Percentiles rank a stretch among this genome's conserved stretches.
Conservation (phyloP, 2,888 invertebrate species). For the Leptogaster cylindrica region DNA sequence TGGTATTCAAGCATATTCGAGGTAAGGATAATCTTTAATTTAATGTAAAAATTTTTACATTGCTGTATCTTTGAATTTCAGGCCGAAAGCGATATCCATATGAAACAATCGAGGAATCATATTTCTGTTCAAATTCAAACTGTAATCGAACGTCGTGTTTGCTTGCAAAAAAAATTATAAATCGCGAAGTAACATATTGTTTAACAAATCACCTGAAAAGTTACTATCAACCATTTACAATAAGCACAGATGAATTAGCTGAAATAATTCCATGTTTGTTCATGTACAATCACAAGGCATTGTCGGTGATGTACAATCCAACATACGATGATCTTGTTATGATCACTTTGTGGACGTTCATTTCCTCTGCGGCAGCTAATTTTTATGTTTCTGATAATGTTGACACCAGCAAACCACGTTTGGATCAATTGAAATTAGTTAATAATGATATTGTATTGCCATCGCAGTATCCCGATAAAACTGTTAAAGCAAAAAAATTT, state of each 20-base stretch:
- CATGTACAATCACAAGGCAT: slow-evolving; percentile 58
- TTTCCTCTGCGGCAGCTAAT: slow-evolving; percentile 58
- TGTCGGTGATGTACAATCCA: slow-evolving; percentile 53
- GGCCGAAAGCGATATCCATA: slow-evolving; percentile 57
- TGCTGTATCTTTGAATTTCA: slow-evolving; percentile 42
- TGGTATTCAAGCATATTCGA: slow-evolving; percentile 59
- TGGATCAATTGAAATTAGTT: slow-evolving; percentile 54
- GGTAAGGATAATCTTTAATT: slow-evolving; percentile 49
- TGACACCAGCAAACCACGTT: slow-evolving; percentile 51
- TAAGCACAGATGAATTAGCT: slow-evolving; percentile 57
- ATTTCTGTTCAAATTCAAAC: slow-evolving; percentile 57
- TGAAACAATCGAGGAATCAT: slow-evolving; percentile 55
- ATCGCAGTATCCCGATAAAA: slow-evolving; percentile 54
- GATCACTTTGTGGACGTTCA: slow-evolving; percentile 60
- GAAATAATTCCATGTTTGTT: slow-evolving; percentile 57
- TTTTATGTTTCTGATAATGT: slow-evolving; percentile 58
- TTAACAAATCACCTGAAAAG: slow-evolving; percentile 58
- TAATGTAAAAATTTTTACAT: background rate
- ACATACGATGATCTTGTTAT: slow-evolving; percentile 56
- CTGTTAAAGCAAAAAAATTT: slow-evolving; percentile 58
- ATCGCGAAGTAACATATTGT: slow-evolving; percentile 58
- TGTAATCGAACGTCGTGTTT: slow-evolving; percentile 57
- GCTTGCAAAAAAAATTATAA: slow-evolving; percentile 59
- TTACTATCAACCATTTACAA: slow-evolving; percentile 59
- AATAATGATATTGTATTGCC: slow-evolving; percentile 58